Conservation (phyloP, 2,113 vertebrate genomes). For the Cyprinodon variegatus region DNA sequence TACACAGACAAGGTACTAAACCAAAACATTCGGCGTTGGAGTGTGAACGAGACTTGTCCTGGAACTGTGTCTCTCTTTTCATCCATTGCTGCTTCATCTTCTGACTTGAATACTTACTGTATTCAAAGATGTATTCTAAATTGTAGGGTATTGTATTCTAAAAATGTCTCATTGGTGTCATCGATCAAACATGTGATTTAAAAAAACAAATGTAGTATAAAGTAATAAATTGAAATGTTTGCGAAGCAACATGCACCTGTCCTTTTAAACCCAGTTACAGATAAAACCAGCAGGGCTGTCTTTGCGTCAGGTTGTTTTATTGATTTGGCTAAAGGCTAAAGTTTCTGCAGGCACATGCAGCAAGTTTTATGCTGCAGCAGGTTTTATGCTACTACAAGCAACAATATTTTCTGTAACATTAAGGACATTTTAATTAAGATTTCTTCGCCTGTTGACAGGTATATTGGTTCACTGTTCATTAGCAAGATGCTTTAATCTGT, state of each 20-base stretch:
- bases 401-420: too few species aligned
- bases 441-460: too few species aligned
- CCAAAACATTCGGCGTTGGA: conserved; percentile 34
- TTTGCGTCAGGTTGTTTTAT: not conserved
- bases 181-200: conserved; percentile 24
- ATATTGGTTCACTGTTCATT: too few species aligned
- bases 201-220: not conserved
- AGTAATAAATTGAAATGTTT: conserved; percentile 29
- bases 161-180: too few species aligned
- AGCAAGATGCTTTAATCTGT: too few species aligned
- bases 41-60: conserved; percentile 47
- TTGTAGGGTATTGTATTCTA: too few species aligned
- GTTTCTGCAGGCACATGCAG: not conserved
- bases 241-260: not conserved
- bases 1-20: conserved; percentile 32
- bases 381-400: too few species aligned
- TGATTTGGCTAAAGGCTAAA: not conserved
- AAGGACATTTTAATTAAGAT: too few species aligned
- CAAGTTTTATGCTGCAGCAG: not conserved
- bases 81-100: conserved; percentile 19
- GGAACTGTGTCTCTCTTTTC: conserved; percentile 40
- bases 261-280: not conserved
- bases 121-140: not conserved
- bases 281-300: not conserved
- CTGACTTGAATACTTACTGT: conserved; percentile 25